Percentiles rank a stretch among this genome's conserved stretches.
phyloP scores from a whole-genome alignment of 1,140 invertebrate genomes.

The Radopholus similis region DNA sequence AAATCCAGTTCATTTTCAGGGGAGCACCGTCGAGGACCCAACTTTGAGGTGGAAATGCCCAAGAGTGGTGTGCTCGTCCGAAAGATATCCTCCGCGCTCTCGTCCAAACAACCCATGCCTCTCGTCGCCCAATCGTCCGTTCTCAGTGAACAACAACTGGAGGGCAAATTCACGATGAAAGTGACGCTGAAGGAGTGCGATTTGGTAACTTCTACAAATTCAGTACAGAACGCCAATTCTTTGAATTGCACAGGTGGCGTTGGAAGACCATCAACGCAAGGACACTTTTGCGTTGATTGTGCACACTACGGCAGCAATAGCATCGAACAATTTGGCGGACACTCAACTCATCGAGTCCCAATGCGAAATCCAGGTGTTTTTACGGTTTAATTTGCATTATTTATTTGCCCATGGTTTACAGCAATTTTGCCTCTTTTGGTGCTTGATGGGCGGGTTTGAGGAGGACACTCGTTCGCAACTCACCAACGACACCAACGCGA shows the following conservation, averaged over 20 bases:
- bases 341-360: slow-evolving; percentile 62
- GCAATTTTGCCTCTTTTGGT: slow-evolving; percentile 42
- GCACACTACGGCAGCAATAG: slow-evolving; percentile 85
- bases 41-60: background rate
- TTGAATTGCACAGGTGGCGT: no score
- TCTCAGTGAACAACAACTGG: background rate
- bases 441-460: slow-evolving; percentile 48
- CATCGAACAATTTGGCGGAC: slow-evolving; percentile 64
- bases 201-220: no score
- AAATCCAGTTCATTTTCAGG: background rate
- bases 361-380: slow-evolving; percentile 44
- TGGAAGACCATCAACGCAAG: slow-evolving; percentile 79
- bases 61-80: background rate
- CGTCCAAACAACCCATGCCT: background rate
- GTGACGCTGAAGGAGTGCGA: slow-evolving; percentile 92
- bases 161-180: slow-evolving; percentile 72
- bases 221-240: no score
- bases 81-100: background rate
- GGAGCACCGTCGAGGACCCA: background rate
- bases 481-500: slow-evolving; percentile 50
- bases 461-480: slow-evolving; percentile 34
- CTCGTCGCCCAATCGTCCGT: background rate
- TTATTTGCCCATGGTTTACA: no score
- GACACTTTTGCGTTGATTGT: slow-evolving; percentile 66
- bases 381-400: slow-evolving; percentile 30